Conservation (phyloP, 2,797 vertebrate genomes). For the Dryobates pubescens region DNA sequence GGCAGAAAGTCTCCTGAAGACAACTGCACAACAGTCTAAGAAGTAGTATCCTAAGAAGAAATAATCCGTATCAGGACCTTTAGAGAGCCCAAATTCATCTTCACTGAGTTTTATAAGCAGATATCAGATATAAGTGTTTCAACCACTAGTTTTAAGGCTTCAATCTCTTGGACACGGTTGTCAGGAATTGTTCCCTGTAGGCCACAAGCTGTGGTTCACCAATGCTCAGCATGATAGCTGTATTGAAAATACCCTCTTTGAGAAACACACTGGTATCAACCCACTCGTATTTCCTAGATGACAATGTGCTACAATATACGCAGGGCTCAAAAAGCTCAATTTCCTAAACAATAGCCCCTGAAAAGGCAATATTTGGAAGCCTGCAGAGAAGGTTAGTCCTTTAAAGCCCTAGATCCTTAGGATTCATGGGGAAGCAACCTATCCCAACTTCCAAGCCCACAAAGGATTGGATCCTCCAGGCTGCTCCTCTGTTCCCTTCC, state of each 20-base stretch:
- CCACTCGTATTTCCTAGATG: not conserved
- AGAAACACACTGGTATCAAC: not conserved
- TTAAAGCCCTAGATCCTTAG: not conserved
- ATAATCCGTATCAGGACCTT: not conserved
- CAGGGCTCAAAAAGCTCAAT: not conserved
- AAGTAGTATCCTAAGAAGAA: not conserved
- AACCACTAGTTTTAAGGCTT: not conserved
- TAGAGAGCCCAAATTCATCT: not conserved
- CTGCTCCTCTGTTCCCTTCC: not conserved
- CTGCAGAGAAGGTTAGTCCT: not conserved
- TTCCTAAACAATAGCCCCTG: not conserved
- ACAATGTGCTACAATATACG: not conserved
- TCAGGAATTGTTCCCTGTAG: not conserved
- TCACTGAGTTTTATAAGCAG: not conserved
- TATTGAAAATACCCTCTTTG: not conserved
- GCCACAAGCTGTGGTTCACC: not conserved
- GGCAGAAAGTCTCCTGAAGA: conserved; percentile 49
- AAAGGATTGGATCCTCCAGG: not conserved
- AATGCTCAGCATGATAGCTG: not conserved
- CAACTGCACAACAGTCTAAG: not conserved
- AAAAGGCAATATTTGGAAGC: not conserved
- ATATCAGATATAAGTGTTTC: not conserved
- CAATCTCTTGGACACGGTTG: not conserved
- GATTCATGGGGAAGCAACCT: not conserved
- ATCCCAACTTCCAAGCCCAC: not conserved